Evolutionary conservation across 37 sponge, comb jelly and placozoan genomes (phyloP).

Genomic region (Mnemiopsis leidyi): DNA sequence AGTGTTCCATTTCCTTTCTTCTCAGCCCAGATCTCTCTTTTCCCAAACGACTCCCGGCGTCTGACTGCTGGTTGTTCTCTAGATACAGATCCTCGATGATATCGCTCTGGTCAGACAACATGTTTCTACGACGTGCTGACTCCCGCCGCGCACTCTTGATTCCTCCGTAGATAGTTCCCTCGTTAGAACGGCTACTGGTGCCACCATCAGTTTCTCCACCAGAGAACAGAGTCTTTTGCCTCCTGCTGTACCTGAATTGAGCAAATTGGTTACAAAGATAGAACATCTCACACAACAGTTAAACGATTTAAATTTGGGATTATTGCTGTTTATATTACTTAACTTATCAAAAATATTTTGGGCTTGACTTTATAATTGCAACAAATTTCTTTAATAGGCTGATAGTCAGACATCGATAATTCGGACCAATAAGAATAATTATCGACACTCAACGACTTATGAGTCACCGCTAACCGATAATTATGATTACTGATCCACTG

Average conservation of each 20-base stretch:
- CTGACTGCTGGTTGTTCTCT: constrained; percentile 25
- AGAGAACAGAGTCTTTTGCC: constrained; percentile 30
- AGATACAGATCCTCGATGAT: constrained; percentile 60
- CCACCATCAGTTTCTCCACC: constrained; percentile 59
- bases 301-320: too few relatives aligned
- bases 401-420: not conserved
- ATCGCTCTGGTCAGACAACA: constrained; percentile 60
- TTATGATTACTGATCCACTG: not conserved
- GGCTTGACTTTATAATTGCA: too few relatives aligned
- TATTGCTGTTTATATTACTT: too few relatives aligned
- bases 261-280: too few relatives aligned
- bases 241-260: constrained; percentile 39
- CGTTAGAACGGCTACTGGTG: constrained; percentile 24
- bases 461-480: not conserved
- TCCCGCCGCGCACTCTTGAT: constrained; percentile 41
- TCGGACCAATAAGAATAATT: not conserved
- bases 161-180: constrained; percentile 11
- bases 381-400: too few relatives aligned
- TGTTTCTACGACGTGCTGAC: constrained; percentile 33
- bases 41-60: constrained; percentile 32
- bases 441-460: not conserved
- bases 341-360: too few relatives aligned
- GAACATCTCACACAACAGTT: too few relatives aligned
- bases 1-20: constrained; percentile 3
- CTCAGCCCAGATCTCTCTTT: constrained; percentile 25